Evolutionary conservation across 1,140 invertebrate species (phyloP).

Genomic region (Bathynomus jamesi): DNA sequence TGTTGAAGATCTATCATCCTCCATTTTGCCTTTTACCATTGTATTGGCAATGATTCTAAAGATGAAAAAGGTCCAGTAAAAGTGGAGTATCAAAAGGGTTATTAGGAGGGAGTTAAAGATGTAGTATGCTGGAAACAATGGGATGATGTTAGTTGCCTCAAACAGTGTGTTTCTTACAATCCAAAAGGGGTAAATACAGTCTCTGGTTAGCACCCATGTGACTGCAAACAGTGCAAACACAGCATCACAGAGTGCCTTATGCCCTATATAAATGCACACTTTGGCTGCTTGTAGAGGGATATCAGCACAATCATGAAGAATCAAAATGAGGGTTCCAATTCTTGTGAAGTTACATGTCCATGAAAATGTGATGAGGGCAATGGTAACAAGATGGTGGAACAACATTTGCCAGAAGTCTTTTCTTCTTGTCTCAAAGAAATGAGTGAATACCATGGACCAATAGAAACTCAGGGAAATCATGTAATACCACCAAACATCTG

Average conservation of each 20-base stretch:
- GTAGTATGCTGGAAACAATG: constrained; percentile 91
- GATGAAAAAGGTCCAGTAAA: constrained; percentile 94
- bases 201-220: constrained; percentile 76
- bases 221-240: constrained; percentile 82
- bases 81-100: constrained; percentile 74
- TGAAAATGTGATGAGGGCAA: constrained; percentile 57
- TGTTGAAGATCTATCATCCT: constrained; percentile 33
- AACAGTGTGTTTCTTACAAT: constrained; percentile 68
- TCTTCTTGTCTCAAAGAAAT: constrained; percentile 71
- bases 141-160: constrained; percentile 70
- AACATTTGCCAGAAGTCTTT: constrained; percentile 50
- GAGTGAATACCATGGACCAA: constrained; percentile 83
- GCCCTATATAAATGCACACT: constrained; percentile 82
- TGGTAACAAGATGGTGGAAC: constrained; percentile 50
- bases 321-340: constrained; percentile 80
- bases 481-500: constrained; percentile 54
- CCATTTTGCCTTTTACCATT: constrained; percentile 22
- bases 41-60: constrained; percentile 43
- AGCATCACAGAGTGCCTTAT: constrained; percentile 74
- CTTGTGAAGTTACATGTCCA: constrained; percentile 90
- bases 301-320: constrained; percentile 91
- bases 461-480: constrained; percentile 72
- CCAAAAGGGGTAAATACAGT: constrained; percentile 79
- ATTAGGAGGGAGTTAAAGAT: constrained; percentile 86
- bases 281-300: constrained; percentile 90